Percentiles rank a stretch among this genome's conserved stretches.
These are phyloP conservation scores for Geotrypetes seraphini DNA, from an alignment of 2,797 vertebrate genomes.

Conservation along the genomic window DNA sequence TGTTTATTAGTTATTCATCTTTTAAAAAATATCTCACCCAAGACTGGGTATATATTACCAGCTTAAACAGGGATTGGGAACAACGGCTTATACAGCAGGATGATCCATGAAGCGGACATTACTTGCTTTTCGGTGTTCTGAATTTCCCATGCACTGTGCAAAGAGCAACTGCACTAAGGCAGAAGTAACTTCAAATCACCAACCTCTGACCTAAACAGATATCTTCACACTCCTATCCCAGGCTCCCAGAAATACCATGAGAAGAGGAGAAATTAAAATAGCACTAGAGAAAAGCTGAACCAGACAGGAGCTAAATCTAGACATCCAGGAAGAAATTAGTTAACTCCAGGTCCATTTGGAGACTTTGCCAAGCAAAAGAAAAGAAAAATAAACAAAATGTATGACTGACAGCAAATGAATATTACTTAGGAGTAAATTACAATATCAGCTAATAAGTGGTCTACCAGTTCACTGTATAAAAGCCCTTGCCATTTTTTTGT, in stretches of 20 bases:
- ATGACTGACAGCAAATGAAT: not conserved
- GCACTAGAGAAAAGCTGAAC: slow-evolving; percentile 11
- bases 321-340: not conserved
- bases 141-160: slow-evolving; percentile 29
- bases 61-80: no score
- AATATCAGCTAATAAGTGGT: not conserved
- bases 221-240: slow-evolving; percentile 32
- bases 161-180: slow-evolving; percentile 29
- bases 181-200: slow-evolving; percentile 33
- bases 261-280: slow-evolving; percentile 32
- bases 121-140: slow-evolving; percentile 26
- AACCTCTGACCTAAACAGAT: slow-evolving; percentile 41
- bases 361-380: slow-evolving; percentile 1
- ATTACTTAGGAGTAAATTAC: not conserved
- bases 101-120: no score
- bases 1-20: no score
- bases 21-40: no score
- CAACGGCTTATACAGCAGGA: no score
- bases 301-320: slow-evolving; percentile 7
- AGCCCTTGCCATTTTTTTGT: not conserved
- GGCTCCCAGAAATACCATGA: slow-evolving; percentile 12
- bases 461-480: not conserved
- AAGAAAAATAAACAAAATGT: slow-evolving; percentile 16
- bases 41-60: no score
- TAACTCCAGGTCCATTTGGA: slow-evolving; percentile 7